Conservation (phyloP, 35 echinoderm and acorn worm genomes). For the Amphiura filiformis region DNA sequence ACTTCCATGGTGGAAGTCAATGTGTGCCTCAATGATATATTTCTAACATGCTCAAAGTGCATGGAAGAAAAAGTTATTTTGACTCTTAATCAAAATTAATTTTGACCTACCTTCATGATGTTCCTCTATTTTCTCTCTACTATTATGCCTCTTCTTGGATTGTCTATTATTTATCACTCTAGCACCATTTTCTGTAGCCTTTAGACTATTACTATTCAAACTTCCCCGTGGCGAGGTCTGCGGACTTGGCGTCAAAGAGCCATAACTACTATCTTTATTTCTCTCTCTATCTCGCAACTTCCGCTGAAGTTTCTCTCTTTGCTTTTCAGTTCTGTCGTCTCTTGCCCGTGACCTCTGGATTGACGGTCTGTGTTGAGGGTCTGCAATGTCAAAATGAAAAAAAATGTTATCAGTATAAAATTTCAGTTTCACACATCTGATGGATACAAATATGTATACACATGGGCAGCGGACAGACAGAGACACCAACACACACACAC, state of each 20-base stretch:
- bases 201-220: background rate
- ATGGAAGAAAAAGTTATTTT: no score
- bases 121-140: constrained; percentile 51
- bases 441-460: background rate
- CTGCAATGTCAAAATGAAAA: constrained; percentile 29
- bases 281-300: constrained; percentile 64
- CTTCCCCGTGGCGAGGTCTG: constrained; percentile 76
- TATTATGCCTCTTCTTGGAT: constrained; percentile 39
- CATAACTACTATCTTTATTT: constrained; percentile 46
- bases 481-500: background rate
- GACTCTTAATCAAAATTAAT: no score
- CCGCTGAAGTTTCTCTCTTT: constrained; percentile 85
- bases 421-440: background rate
- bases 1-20: no score
- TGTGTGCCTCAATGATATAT: no score
- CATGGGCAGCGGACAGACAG: background rate
- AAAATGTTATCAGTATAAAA: background rate
- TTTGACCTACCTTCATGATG: constrained; percentile 64
- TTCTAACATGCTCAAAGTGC: no score
- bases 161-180: constrained; percentile 24
- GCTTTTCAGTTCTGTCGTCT: constrained; percentile 88
- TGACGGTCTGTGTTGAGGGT: constrained; percentile 59
- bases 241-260: constrained; percentile 58
- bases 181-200: constrained; percentile 42
- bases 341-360: constrained; percentile 67